These are phyloP conservation scores for Lasioglossum leucozonium DNA, from an alignment of 2,888 invertebrate genomes.

Conservation along the genomic window DNA sequence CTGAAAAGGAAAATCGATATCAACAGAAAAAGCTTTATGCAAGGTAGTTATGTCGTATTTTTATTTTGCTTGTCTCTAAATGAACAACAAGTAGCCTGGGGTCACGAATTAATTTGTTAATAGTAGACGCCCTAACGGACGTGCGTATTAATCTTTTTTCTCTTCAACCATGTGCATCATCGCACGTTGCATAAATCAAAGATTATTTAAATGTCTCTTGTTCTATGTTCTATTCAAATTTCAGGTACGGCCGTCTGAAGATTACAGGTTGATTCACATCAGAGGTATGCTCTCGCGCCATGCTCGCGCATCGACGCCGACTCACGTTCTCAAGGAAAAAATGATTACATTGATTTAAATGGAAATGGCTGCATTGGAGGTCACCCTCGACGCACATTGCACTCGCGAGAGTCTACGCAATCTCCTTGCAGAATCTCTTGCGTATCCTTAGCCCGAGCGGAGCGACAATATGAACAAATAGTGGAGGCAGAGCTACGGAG, in stretches of 20 bases:
- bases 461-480: not conserved
- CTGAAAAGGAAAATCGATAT: no score
- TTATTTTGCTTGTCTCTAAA: no score
- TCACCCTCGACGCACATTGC: not conserved
- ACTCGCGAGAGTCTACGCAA: not conserved
- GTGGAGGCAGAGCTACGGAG: not conserved
- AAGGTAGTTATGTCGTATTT: no score
- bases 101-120: no score
- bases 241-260: not conserved
- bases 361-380: not conserved
- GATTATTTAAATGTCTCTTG: no score
- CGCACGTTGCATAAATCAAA: no score
- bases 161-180: no score
- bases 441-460: not conserved
- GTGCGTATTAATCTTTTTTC: no score
- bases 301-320: not conserved
- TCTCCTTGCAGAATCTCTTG: not conserved
- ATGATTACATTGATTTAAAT: constrained; percentile 3
- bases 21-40: no score
- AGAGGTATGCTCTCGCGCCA: not conserved
- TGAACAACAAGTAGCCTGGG: no score
- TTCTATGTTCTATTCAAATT: not conserved
- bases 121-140: not conserved
- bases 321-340: not conserved
- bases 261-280: constrained; percentile 2